Base-by-base conservation (phyloP, 2,888 invertebrate genomes). In the Cheilosia pagana region DNA sequence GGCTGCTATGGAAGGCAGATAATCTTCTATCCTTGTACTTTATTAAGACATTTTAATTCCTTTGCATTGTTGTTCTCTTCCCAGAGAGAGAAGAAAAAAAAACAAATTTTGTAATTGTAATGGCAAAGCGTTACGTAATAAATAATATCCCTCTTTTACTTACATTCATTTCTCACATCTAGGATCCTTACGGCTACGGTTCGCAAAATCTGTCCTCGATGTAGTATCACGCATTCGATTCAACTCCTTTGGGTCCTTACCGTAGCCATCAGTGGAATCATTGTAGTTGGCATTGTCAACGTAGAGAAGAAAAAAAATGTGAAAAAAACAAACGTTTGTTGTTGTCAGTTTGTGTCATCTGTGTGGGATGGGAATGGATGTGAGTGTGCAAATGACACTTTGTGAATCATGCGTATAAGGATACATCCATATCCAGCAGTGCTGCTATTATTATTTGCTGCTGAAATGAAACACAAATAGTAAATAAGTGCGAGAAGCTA, bases 371-470 rank as follows among this genome's bases (percentile, higher is more conserved):
- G 19, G 28, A 43, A 53, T 53, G 43, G 52, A 43, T 62, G 52
- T 41, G 14, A 72, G 52, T 72, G 62, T 62, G 62, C 62, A 72
- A 62, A 62, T 72, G 72, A 62, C 72, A 72, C 53, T 72, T 62
- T 62, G 21, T 23, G 62, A 72, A 72, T 72, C 62, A 72, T 72
- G 72, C 72, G 72, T 72, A 72, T 62, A 31, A 28, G 21, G 50
- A 59, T 50, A 19, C 52, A n/a, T 59, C 48, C 10, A 45, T n/a
- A 8, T 6, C 43, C 16, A 43, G 7, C 8, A 70, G 57, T 16
- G 57, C 52, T 43, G 45, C 57, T 55, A 48, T 35, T 68, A 31
- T 43, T 10, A 23, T 68, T 57, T 43, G 52, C 41, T 43, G 50
- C 21, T 60, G 62, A 72, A 72, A 43, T 60, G 60, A 52, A 50